A percentile compares a stretch with the other conserved stretches of the same genome.
Evolutionary conservation across 64 coral and sea anemone genomes (phyloP).

Genomic region (Dendronephthya gigantea): DNA sequence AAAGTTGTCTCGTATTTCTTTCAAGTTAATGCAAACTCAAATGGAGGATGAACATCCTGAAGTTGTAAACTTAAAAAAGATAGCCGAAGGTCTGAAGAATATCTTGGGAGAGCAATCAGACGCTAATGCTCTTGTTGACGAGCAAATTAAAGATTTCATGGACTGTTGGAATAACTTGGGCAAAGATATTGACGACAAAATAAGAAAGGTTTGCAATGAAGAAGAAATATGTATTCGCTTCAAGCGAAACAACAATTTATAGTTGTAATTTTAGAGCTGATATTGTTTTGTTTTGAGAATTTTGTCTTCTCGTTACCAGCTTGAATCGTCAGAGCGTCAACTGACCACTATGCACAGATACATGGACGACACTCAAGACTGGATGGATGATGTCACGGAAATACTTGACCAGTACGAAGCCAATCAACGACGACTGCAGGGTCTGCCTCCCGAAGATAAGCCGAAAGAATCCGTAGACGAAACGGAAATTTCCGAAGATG

Average conservation of each 20-base stretch:
- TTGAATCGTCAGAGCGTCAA: not conserved
- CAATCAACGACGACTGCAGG: not conserved
- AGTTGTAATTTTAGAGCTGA: too few species aligned
- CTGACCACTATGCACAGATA: not conserved
- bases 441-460: not conserved
- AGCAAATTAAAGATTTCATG: not conserved
- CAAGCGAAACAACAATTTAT: too few species aligned
- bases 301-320: not conserved
- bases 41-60: not conserved
- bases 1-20: not conserved
- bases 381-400: not conserved
- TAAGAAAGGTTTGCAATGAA: not conserved
- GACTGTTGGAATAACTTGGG: not conserved
- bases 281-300: too few species aligned
- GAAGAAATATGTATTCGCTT: too few species aligned
- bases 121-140: not conserved
- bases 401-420: conserved; percentile 2
- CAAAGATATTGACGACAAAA: not conserved
- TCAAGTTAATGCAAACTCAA: not conserved
- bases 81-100: not conserved
- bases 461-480: not conserved
- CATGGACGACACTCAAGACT: not conserved
- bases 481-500: not conserved
- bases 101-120: not conserved
- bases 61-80: not conserved